Evolutionary conservation across 1,140 invertebrate species (phyloP).

Genomic region (Drosophila lowei): DNA sequence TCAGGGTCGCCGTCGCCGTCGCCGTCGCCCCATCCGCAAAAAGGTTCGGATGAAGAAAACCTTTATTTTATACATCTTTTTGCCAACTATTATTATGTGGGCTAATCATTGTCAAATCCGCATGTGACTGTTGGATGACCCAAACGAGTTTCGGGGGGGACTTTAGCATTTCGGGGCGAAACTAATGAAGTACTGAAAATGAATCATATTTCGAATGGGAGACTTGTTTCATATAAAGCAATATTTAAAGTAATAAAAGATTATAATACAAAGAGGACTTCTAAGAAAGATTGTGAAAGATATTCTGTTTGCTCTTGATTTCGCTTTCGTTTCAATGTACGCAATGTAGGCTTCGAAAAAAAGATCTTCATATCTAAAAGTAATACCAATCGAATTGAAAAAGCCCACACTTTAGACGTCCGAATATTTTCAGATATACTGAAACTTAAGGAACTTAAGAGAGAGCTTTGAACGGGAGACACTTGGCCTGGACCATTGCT

Average conservation of each 20-base stretch:
- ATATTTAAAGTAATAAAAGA: background rate
- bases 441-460: no score
- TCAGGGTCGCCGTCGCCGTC: conserved; percentile 77
- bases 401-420: no score
- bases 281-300: no score
- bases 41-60: conserved; percentile 54
- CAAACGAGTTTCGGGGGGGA: conserved; percentile 8
- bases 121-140: conserved; percentile 7
- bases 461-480: no score
- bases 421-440: no score
- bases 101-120: conserved; percentile 48
- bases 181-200: background rate
- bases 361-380: no score
- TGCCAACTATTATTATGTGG: conserved; percentile 51
- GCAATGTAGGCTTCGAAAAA: no score
- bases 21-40: conserved; percentile 47
- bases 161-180: background rate
- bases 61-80: conserved; percentile 45
- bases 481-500: background rate
- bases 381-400: no score
- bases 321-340: no score
- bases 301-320: no score
- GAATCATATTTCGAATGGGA: no score
- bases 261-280: no score
- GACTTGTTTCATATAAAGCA: background rate